Conservation (phyloP, 2,888 invertebrate species). For the Odontomyia ornata region DNA sequence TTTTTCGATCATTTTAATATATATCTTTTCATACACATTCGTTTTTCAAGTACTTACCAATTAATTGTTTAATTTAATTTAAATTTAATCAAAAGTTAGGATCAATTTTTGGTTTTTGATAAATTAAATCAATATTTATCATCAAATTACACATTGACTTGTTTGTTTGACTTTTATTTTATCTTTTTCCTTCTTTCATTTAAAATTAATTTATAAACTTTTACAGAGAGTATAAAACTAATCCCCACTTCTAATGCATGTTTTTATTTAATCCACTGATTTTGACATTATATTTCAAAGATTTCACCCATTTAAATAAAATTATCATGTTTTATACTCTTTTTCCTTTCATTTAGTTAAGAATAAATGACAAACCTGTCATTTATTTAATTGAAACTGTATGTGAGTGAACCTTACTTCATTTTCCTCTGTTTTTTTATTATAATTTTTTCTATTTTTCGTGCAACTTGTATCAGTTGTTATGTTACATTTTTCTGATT, state of each 20-base stretch:
- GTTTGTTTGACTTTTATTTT: not conserved
- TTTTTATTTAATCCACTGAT: slow-evolving; percentile 39
- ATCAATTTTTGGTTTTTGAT: slow-evolving; percentile 46
- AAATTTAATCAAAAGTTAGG: not conserved
- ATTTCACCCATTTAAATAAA: not conserved
- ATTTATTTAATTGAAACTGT: slow-evolving; percentile 36
- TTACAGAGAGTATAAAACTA: slow-evolving; percentile 52
- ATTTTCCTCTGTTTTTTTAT: not conserved
- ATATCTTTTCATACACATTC: slow-evolving; percentile 7
- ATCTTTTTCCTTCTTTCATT: too few species aligned
- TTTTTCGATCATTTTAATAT: slow-evolving; percentile 18
- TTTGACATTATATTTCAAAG: slow-evolving; percentile 16
- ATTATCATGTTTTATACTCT: slow-evolving; percentile 30
- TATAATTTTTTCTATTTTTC: slow-evolving; percentile 44
- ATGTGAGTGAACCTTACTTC: not conserved
- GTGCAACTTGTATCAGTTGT: slow-evolving; percentile 12
- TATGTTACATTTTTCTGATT: slow-evolving; percentile 1
- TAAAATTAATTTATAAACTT: slow-evolving; percentile 17
- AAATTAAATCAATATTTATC: not conserved
- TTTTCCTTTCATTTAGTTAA: slow-evolving; percentile 9
- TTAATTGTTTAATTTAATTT: not conserved
- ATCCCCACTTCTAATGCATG: slow-evolving; percentile 47
- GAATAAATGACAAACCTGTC: not conserved
- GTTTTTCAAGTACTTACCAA: not conserved
- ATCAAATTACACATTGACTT: slow-evolving; percentile 24